Evolutionary conservation across 2,888 invertebrate species (phyloP).

Genomic region (Alloscopus bannaensis): DNA sequence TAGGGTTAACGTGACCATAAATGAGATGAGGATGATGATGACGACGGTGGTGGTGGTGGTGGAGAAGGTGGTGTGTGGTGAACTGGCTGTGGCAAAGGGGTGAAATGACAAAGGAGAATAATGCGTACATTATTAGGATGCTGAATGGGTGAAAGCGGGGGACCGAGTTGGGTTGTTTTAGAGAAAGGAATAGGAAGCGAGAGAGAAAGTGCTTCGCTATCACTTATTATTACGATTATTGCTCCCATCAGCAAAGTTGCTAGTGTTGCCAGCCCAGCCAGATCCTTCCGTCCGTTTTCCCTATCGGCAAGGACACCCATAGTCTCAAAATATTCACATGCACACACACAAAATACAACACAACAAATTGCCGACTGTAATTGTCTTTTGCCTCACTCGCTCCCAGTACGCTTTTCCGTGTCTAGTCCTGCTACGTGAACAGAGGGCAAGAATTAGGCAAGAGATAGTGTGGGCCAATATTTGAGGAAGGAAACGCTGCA

Average conservation of each 20-base stretch:
- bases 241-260: constrained; percentile 33
- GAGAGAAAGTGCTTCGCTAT: constrained; percentile 18
- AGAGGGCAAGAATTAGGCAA: background rate
- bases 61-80: too few relatives aligned
- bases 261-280: constrained; percentile 7
- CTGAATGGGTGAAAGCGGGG: background rate
- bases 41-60: background rate
- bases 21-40: constrained; percentile 22
- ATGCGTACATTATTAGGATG: background rate
- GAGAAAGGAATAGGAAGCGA: too few relatives aligned
- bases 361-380: too few relatives aligned
- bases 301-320: background rate
- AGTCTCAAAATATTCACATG: background rate
- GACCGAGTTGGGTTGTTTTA: constrained; percentile 10
- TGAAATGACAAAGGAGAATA: background rate
- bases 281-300: background rate
- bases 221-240: constrained; percentile 30
- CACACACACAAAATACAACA: too few relatives aligned
- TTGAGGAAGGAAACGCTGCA: constrained; percentile 4
- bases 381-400: background rate
- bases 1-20: constrained; percentile 34
- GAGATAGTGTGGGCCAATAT: too few relatives aligned
- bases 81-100: constrained; percentile 16
- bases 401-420: background rate
- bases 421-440: background rate